Evolutionary conservation across 2,113 vertebrate species (phyloP).

Genomic region (Trachemys scripta): DNA sequence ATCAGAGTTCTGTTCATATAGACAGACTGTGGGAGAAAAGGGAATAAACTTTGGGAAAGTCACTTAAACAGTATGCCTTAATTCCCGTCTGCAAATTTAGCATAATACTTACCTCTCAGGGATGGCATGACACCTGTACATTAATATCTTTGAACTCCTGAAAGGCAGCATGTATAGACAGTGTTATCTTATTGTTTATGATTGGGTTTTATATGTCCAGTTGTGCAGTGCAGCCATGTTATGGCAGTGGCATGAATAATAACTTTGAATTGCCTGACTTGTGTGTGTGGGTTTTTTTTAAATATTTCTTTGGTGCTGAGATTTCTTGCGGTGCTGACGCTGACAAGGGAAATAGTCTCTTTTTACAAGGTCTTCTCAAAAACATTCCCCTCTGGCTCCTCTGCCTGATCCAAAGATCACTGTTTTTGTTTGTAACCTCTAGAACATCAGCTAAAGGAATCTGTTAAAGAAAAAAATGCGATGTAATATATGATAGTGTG

Average conservation of each 20-base stretch:
- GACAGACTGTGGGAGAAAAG: background rate
- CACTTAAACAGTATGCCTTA: background rate
- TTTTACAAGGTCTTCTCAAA: background rate
- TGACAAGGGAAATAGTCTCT: background rate
- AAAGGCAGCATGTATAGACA: background rate
- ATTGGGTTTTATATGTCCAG: background rate
- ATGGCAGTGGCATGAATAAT: background rate
- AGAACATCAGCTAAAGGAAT: too few species aligned
- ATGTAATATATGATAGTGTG: background rate
- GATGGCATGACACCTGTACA: background rate
- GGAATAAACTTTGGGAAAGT: background rate
- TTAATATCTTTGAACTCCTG: slow-evolving; percentile 42
- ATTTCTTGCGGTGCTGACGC: background rate
- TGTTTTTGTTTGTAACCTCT: background rate
- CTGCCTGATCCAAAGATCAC: background rate
- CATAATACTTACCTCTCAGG: background rate
- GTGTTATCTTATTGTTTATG: slow-evolving; percentile 22
- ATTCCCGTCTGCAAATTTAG: slow-evolving; percentile 18
- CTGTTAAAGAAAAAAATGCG: slow-evolving; percentile 48
- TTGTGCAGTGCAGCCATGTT: background rate
- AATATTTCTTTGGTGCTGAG: background rate
- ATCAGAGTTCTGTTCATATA: slow-evolving; percentile 35
- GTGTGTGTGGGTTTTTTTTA: background rate
- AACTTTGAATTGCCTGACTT: background rate
- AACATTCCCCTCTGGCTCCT: background rate